phyloP scores from a whole-genome alignment of 2,888 invertebrate species.

The Camptogramma bilineatum region DNA sequence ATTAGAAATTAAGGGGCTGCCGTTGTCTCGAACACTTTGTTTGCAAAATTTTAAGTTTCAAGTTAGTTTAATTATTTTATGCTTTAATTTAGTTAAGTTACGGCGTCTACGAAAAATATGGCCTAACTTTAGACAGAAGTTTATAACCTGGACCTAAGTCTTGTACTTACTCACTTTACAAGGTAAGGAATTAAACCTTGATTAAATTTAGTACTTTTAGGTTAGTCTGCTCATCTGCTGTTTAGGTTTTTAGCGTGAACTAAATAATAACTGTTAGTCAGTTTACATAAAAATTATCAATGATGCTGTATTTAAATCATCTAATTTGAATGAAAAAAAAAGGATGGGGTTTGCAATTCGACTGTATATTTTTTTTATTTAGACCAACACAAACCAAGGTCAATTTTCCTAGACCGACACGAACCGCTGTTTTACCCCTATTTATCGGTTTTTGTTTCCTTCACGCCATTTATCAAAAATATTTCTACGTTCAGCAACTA shows the following conservation, averaged over 20 bases:
- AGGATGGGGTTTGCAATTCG: no score
- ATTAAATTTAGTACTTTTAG: no score
- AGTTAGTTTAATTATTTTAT: constrained; percentile 43
- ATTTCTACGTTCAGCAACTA: constrained; percentile 21
- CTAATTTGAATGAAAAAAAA: no score
- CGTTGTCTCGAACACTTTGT: constrained; percentile 36
- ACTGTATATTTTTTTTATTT: no score
- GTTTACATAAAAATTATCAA: no score
- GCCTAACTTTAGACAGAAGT: constrained; percentile 10
- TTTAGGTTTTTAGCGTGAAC: no score
- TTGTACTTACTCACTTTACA: constrained; percentile 63
- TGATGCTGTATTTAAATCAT: no score
- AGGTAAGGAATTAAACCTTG: no score
- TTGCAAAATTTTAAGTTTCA: constrained; percentile 36
- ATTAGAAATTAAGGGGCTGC: constrained; percentile 48
- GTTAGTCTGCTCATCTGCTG: no score
- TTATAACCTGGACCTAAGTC: background rate
- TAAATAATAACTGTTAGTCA: no score
- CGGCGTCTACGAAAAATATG: constrained; percentile 27
- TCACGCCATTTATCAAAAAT: constrained; percentile 28
- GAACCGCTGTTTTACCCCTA: background rate
- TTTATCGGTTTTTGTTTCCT: constrained; percentile 12
- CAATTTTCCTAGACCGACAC: no score
- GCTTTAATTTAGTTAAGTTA: constrained; percentile 34
- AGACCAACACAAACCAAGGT: no score